A percentile compares a stretch with the other conserved stretches of the same genome.
Evolutionary conservation across 2,888 invertebrate species (phyloP).

Genomic region (Bombylius discolor): DNA sequence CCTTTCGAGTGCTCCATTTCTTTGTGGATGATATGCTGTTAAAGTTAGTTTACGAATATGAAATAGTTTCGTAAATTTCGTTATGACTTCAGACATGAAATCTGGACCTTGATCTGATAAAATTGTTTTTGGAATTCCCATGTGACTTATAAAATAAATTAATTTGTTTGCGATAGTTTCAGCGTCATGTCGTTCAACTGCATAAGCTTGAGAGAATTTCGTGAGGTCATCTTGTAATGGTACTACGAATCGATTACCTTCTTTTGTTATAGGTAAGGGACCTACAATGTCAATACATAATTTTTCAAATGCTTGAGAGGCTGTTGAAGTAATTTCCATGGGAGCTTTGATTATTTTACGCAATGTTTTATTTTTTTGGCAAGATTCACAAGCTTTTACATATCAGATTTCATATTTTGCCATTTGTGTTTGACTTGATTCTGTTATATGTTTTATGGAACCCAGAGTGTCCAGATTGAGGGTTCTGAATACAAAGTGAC

Average conservation of each 20-base stretch:
- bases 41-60: slow-evolving; percentile 21
- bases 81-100: slow-evolving; percentile 24
- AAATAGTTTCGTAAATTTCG: slow-evolving; percentile 23
- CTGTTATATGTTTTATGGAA: slow-evolving; percentile 1
- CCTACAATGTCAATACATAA: slow-evolving; percentile 22
- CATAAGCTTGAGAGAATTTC: slow-evolving; percentile 23
- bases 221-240: slow-evolving; percentile 27
- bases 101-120: slow-evolving; percentile 30
- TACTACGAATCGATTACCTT: slow-evolving; percentile 1
- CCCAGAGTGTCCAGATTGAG: background rate
- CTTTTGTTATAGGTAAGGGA: slow-evolving; percentile 17
- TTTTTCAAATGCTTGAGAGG: slow-evolving; percentile 20
- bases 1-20: slow-evolving; percentile 23
- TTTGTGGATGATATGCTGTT: slow-evolving; percentile 24
- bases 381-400: slow-evolving; percentile 21
- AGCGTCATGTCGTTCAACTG: slow-evolving; percentile 24
- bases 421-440: background rate
- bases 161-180: slow-evolving; percentile 19
- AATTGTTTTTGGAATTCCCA: slow-evolving; percentile 19
- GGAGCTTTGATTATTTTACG: slow-evolving; percentile 13
- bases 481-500: background rate
- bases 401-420: background rate
- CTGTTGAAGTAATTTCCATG: slow-evolving; percentile 24
- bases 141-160: slow-evolving; percentile 25
- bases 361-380: slow-evolving; percentile 16